Percentiles rank a stretch among this genome's conserved stretches.
Conservation (phyloP, 2,113 vertebrate species). For the Eurypyga helias region DNA sequence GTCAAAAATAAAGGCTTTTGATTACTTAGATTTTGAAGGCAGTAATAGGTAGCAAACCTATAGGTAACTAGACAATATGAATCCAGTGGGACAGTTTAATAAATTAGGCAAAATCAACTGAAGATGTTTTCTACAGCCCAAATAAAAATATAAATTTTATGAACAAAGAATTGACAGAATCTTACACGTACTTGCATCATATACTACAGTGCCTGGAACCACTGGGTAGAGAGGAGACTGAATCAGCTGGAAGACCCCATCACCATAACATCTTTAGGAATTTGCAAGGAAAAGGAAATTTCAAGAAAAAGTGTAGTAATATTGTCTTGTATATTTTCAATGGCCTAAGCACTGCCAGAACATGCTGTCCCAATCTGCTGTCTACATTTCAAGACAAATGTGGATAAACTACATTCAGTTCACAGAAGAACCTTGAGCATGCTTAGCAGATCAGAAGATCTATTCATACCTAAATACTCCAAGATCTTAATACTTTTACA, state of each 20-base stretch:
- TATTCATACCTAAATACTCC: not conserved
- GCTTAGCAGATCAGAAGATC: not conserved
- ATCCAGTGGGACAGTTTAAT: not conserved
- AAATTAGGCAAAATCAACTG: not conserved
- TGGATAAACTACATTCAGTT: not conserved
- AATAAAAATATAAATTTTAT: not conserved
- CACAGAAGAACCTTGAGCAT: not conserved
- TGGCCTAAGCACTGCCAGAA: not conserved
- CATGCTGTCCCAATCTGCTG: not conserved
- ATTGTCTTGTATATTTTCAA: not conserved
- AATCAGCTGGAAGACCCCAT: not conserved
- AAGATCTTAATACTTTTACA: not conserved
- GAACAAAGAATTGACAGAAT: not conserved
- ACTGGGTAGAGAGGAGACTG: not conserved
- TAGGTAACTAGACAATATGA: not conserved
- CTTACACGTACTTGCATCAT: not conserved
- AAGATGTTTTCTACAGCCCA: not conserved
- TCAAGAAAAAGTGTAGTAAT: not conserved
- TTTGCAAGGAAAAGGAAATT: not conserved
- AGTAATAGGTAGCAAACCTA: not conserved
- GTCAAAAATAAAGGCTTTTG: not conserved
- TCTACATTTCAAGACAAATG: not conserved
- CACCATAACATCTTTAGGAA: not conserved
- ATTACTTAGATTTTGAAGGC: not conserved
- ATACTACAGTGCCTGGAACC: not conserved